Percentiles rank a stretch among this genome's conserved stretches.
Evolutionary conservation across 92 coral and sea anemone species (phyloP).

Genomic region (Metridium senile): DNA sequence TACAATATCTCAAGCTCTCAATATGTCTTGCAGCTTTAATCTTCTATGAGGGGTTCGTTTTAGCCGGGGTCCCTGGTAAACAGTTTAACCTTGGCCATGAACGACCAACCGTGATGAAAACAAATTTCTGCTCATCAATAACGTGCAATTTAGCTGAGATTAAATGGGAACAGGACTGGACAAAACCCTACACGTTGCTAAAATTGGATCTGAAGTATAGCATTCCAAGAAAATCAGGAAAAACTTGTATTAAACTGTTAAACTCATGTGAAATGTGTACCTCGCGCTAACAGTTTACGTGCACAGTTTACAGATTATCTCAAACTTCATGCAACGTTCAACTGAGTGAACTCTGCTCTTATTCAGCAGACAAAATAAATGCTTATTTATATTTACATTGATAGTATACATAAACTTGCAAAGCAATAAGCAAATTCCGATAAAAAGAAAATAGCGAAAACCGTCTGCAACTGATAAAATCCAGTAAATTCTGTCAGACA

Average conservation of each 20-base stretch:
- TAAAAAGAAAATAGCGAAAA: too few relatives aligned
- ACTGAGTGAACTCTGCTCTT: not conserved
- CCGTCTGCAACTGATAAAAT: too few relatives aligned
- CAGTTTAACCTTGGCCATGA: not conserved
- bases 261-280: too few relatives aligned
- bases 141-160: not conserved
- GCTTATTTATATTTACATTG: not conserved
- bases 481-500: too few relatives aligned
- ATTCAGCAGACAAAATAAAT: not conserved
- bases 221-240: slow-evolving; percentile 1
- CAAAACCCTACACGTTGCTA: not conserved
- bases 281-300: too few relatives aligned
- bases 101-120: not conserved
- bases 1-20: too few relatives aligned
- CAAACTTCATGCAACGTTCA: not conserved
- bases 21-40: too few relatives aligned
- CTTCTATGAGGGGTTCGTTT: too few relatives aligned
- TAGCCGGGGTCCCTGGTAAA: not conserved
- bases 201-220: not conserved
- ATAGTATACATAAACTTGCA: too few relatives aligned
- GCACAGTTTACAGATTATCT: too few relatives aligned
- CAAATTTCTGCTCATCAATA: not conserved
- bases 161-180: not conserved
- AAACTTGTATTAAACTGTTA: too few relatives aligned
- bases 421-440: too few relatives aligned